Conservation (phyloP, 1,140 invertebrate species). For the Marisa cornuarietis region DNA sequence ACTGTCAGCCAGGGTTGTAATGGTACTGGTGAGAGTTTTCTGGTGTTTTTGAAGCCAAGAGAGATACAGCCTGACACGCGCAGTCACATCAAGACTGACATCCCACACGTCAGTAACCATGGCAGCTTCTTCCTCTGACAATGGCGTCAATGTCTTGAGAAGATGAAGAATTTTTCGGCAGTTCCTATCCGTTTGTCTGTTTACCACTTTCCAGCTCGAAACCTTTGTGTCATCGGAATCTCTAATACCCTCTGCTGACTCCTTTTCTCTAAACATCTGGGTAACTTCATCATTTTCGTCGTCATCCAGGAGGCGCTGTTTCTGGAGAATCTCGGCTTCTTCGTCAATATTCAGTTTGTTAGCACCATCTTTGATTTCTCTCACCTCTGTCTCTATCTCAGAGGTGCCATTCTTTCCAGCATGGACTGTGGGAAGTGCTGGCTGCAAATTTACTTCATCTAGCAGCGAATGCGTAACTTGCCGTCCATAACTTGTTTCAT, state of each 20-base stretch:
- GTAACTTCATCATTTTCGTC: not conserved
- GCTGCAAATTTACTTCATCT: not conserved
- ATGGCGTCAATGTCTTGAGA: not conserved
- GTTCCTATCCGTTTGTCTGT: not conserved
- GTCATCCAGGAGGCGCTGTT: not conserved
- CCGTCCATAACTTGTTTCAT: no score
- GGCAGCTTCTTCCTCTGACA: not conserved
- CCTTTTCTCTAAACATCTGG: not conserved
- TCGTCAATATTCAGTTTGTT: not conserved
- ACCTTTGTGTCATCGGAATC: not conserved
- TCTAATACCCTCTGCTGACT: no score
- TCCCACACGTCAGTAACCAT: not conserved
- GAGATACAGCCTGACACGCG: slow-evolving; percentile 19
- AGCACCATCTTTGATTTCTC: not conserved
- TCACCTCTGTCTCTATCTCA: not conserved
- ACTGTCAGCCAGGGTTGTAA: not conserved
- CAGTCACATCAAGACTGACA: not conserved
- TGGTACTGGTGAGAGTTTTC: not conserved
- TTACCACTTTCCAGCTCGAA: not conserved
- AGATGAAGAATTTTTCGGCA: not conserved
- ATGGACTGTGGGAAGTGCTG: not conserved
- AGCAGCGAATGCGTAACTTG: not conserved
- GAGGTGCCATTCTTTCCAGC: not conserved
- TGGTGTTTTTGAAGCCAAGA: slow-evolving; percentile 19
- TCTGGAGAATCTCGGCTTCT: not conserved